Evolutionary conservation across 2,113 vertebrate genomes (phyloP).

Genomic region (Gracilinanus agilis): DNA sequence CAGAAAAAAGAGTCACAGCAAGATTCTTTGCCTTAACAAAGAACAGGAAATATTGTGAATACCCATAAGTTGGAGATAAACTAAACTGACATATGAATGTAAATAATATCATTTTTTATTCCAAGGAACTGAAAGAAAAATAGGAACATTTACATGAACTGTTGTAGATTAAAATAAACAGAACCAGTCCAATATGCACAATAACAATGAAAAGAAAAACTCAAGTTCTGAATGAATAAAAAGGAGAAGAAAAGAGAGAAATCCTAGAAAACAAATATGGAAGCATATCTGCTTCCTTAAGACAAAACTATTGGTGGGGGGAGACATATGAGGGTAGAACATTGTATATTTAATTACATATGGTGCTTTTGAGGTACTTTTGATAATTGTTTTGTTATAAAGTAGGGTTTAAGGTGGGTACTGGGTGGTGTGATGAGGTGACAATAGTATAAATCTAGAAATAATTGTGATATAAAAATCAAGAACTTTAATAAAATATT

Average conservation of each 20-base stretch:
- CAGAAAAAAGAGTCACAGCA: not conserved
- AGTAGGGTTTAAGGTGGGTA: not conserved
- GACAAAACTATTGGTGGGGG: not conserved
- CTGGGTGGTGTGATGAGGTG: not conserved
- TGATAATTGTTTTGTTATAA: not conserved
- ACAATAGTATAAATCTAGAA: not conserved
- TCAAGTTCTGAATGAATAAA: not conserved
- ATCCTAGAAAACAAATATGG: not conserved
- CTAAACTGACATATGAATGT: not conserved
- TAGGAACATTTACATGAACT: not conserved
- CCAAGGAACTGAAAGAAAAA: not conserved
- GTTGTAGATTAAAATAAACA: not conserved
- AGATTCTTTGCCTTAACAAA: not conserved
- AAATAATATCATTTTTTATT: not conserved
- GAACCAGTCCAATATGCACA: not conserved
- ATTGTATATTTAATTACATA: not conserved
- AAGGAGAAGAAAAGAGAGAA: not conserved
- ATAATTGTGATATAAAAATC: not conserved
- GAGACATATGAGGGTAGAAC: not conserved
- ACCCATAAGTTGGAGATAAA: not conserved
- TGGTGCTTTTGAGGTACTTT: not conserved
- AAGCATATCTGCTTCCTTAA: not conserved
- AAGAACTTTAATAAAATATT: not conserved
- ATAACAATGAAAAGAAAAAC: not conserved
- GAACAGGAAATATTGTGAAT: not conserved